phyloP scores from a whole-genome alignment of 2,888 invertebrate species.

The Drosophila silvestris region DNA sequence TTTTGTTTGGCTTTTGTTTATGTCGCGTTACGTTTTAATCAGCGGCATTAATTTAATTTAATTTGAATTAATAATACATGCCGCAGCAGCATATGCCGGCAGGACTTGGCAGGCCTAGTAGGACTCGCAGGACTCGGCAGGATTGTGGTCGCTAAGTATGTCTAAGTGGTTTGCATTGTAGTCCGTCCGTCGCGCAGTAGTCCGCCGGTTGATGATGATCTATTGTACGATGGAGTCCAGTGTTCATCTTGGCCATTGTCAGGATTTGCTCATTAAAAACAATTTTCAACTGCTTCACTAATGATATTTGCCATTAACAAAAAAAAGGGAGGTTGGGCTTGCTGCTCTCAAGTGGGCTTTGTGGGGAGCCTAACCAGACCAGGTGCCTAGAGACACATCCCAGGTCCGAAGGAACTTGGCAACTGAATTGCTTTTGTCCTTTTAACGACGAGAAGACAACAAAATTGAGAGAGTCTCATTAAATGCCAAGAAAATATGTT shows the following conservation, averaged over 20 bases:
- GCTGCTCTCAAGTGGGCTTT: slow-evolving; percentile 16
- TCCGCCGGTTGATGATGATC: slow-evolving; percentile 44
- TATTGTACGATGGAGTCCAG: slow-evolving; percentile 62
- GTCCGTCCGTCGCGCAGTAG: slow-evolving; percentile 11
- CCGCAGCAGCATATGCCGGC: slow-evolving; percentile 15
- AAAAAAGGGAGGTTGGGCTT: background rate
- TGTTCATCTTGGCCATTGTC: slow-evolving; percentile 34
- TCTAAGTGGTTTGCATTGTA: slow-evolving; percentile 70
- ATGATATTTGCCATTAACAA: slow-evolving; percentile 21
- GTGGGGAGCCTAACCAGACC: slow-evolving; percentile 18
- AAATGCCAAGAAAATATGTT: background rate
- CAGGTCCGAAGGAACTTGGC: slow-evolving; percentile 9
- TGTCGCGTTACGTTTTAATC: slow-evolving; percentile 64
- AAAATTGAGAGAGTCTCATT: slow-evolving; percentile 4
- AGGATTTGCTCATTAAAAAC: slow-evolving; percentile 69
- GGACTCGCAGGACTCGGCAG: slow-evolving; percentile 7
- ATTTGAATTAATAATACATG: slow-evolving; percentile 74
- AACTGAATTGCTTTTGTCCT: slow-evolving; percentile 25
- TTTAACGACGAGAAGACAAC: background rate
- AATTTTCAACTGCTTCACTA: slow-evolving; percentile 49
- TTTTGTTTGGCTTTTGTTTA: slow-evolving; percentile 68
- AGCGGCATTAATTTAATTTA: slow-evolving; percentile 79
- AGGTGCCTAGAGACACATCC: slow-evolving; percentile 9
- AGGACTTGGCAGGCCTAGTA: background rate
- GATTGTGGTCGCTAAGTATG: slow-evolving; percentile 59